Evolutionary conservation across 1,140 invertebrate genomes (phyloP), one percentile per base, ranked within the genome.

Genomic region (Pachyrhynchus sulphureomaculatus): DNA sequence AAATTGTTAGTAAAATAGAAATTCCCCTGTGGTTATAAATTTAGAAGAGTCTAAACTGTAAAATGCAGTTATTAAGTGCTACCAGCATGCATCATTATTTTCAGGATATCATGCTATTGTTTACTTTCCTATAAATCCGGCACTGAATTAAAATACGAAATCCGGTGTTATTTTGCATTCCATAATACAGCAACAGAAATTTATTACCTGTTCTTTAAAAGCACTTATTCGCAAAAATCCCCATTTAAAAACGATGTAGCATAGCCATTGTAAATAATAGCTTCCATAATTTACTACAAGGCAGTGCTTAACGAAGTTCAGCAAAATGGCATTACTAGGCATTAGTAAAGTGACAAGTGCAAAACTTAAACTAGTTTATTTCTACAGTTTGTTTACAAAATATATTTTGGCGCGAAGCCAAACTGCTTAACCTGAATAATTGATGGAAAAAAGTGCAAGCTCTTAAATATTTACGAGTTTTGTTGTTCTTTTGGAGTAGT

Each of bases 151-250:
- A 29, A 29, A 10, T 10, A 9, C 12, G 12, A 29, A 29, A 29
- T 6, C 8, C 26, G n/a, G n/a, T 29, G 26, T 29, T 29, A 29
- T 29, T 29, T 29, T 29, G 26, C 51, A 54, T 54, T 54, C 34
- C 20, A 39, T 36, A 54, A 39, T 36, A 29, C 12, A 29, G 32
- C 20, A 54, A 54, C 51, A 54, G 39, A 36, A 54, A 54, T 54
- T 39, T 54, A 54, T 54, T 54, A 54, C 51, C 51, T 39, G 51
- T 32, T 54, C 51, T 54, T 54, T 39, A 41, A 54, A 41, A 54
- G 51, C 37, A 41, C 51, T 54, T 54, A 54, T 54, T 54, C 39
- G 21, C 37, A 54, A 54, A 54, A 54, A 54, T 41, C 36, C 39
- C 37, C 51, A 54, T 54, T 54, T 54, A 54, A 54, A 54, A 54